A percentile compares a stretch with the other conserved stretches of the same genome.
Evolutionary conservation across 2,888 invertebrate species (phyloP).

Genomic region (Frankliniella fusca): DNA sequence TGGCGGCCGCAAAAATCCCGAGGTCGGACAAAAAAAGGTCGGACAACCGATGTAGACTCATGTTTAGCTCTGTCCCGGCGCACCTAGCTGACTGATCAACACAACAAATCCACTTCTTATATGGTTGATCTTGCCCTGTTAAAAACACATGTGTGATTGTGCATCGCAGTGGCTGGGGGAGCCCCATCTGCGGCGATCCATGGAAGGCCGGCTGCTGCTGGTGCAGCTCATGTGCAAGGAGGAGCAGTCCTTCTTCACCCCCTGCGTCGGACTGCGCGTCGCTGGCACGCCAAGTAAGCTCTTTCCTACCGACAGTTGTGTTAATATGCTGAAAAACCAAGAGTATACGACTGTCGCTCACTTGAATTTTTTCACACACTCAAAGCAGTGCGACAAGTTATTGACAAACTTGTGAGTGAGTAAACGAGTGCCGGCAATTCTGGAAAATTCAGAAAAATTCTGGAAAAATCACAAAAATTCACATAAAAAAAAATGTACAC

Average conservation of each 20-base stretch:
- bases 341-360: background rate
- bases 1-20: no score
- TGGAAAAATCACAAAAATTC: no score
- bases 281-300: slow-evolving; percentile 66
- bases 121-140: no score
- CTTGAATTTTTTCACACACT: slow-evolving; percentile 26
- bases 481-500: no score
- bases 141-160: slow-evolving; percentile 28
- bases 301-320: background rate
- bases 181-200: slow-evolving; percentile 65
- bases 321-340: background rate
- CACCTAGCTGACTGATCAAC: no score
- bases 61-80: no score
- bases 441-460: no score
- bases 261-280: slow-evolving; percentile 80
- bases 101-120: no score
- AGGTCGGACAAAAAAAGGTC: no score
- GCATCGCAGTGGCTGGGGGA: slow-evolving; percentile 76
- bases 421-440: background rate
- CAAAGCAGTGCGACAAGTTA: background rate
- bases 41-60: no score
- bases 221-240: slow-evolving; percentile 77
- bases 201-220: slow-evolving; percentile 76
- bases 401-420: no score
- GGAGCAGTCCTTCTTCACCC: slow-evolving; percentile 62